Evolutionary conservation across 2,797 vertebrate species (phyloP).

Genomic region (Myiotriccus ornatus): DNA sequence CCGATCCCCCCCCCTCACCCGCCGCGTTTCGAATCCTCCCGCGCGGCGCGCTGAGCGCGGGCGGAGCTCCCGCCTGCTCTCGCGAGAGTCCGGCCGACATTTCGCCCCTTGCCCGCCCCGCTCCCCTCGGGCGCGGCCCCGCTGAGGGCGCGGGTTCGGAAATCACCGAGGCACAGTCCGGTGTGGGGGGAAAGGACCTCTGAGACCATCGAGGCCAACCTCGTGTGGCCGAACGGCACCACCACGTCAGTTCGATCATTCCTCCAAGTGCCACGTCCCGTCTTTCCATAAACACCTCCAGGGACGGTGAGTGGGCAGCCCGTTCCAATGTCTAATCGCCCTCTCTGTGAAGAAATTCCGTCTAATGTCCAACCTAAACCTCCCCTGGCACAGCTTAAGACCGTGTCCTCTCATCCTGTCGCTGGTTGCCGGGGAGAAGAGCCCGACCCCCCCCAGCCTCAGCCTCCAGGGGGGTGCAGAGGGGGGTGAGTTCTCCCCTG

Average conservation of each 20-base stretch:
- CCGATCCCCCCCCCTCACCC: not conserved
- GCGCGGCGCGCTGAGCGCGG: not conserved
- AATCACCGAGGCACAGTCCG: fast-evolving
- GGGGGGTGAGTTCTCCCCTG: fast-evolving
- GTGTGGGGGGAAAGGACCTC: fast-evolving
- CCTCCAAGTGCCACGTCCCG: not conserved
- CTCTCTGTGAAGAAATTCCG: not conserved
- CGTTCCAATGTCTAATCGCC: not conserved
- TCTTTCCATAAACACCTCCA: not conserved
- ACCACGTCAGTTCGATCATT: too few relatives aligned
- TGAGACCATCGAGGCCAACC: fast-evolving
- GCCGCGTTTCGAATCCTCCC: not conserved
- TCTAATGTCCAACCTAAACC: fast-evolving
- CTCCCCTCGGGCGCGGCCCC: fast-evolving
- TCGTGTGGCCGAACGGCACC: not conserved
- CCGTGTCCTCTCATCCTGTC: not conserved
- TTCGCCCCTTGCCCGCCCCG: too few relatives aligned
- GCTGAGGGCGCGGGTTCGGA: not conserved
- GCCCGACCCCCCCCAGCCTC: too few relatives aligned
- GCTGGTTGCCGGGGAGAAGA: too few relatives aligned
- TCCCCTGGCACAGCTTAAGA: not conserved
- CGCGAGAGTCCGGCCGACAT: not conserved
- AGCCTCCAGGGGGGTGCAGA: fast-evolving
- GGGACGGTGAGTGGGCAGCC: not conserved
- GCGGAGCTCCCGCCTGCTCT: not conserved